Evolutionary conservation across 1,140 invertebrate species (phyloP).

Genomic region (Pogonomyrmex californicus): DNA sequence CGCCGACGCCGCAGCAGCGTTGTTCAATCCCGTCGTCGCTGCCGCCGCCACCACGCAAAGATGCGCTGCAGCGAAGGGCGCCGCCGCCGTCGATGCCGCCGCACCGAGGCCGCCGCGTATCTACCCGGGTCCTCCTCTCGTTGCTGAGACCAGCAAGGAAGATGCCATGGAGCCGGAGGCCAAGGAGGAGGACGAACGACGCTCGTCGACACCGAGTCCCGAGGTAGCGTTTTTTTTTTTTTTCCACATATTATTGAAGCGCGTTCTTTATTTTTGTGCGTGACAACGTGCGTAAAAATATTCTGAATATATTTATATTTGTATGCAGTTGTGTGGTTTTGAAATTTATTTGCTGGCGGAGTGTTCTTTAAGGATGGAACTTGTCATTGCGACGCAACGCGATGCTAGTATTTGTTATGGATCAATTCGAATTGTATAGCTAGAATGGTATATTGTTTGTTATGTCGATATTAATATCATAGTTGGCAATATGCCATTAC

Average conservation of each 20-base stretch:
- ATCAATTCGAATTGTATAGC: neutral
- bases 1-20: constrained; percentile 67
- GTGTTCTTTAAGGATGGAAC: neutral
- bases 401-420: neutral
- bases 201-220: constrained; percentile 80
- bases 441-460: neutral
- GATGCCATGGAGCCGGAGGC: constrained; percentile 82
- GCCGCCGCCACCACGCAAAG: constrained; percentile 57
- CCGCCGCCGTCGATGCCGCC: constrained; percentile 65
- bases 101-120: constrained; percentile 61
- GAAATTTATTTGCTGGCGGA: neutral
- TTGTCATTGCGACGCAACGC: neutral
- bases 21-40: constrained; percentile 61
- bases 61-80: constrained; percentile 63
- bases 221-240: constrained; percentile 73
- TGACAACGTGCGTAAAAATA: neutral
- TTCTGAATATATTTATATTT: neutral
- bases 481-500: neutral
- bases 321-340: neutral
- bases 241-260: neutral
- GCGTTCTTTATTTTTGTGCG: neutral
- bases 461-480: constrained; percentile 4
- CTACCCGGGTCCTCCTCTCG: constrained; percentile 56
- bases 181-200: constrained; percentile 82
- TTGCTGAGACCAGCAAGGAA: constrained; percentile 73